phyloP scores from a whole-genome alignment of 2,797 vertebrate genomes.

The Thripadectes ignobilis region DNA sequence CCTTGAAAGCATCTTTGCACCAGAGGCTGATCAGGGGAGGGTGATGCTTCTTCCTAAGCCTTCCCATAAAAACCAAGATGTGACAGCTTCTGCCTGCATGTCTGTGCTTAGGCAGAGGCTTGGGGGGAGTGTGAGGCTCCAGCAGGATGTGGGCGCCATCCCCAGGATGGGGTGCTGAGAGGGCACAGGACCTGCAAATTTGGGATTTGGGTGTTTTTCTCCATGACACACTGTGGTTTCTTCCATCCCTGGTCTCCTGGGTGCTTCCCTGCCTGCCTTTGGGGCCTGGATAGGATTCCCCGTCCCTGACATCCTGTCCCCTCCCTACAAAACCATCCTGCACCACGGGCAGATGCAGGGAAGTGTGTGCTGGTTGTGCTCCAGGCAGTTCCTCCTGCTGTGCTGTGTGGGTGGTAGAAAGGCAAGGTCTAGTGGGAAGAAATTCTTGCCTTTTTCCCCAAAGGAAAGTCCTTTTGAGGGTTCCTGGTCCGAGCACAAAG shows the following conservation, averaged over 20 bases:
- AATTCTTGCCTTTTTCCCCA: neutral
- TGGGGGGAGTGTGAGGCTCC: accelerated
- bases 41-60: neutral
- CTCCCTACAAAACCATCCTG: neutral
- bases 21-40: neutral
- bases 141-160: accelerated
- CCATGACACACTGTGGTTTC: neutral
- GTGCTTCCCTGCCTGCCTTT: neutral
- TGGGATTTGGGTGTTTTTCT: neutral
- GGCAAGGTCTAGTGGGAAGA: neutral
- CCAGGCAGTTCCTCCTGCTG: neutral
- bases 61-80: neutral
- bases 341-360: accelerated
- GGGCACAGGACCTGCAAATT: neutral
- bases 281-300: neutral
- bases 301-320: neutral
- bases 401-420: neutral
- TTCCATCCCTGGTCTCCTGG: neutral
- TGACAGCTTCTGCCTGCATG: neutral
- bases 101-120: neutral
- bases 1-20: neutral
- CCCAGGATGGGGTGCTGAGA: neutral
- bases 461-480: neutral
- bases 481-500: neutral
- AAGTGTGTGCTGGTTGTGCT: accelerated